phyloP scores from a whole-genome alignment of 2,113 vertebrate genomes.

The Engystomops pustulosus region DNA sequence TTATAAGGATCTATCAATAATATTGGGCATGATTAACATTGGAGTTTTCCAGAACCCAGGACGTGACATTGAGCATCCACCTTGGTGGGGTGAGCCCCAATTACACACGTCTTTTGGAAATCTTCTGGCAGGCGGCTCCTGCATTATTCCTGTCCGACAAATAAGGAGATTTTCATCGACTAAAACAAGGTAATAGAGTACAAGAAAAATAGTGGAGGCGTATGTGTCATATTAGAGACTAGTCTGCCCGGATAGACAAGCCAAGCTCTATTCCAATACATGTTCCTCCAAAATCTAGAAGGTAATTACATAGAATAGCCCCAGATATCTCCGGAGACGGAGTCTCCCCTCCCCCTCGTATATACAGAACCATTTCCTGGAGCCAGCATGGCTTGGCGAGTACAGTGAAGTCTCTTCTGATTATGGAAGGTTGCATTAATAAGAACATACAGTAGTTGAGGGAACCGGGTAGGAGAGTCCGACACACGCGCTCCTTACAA shows the following conservation, averaged over 20 bases:
- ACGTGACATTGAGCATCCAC: neutral
- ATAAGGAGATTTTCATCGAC: neutral
- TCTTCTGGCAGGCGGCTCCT: neutral
- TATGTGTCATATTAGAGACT: neutral
- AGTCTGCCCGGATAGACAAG: neutral
- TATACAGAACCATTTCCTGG: slow-evolving; percentile 58
- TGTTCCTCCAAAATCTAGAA: slow-evolving; percentile 34
- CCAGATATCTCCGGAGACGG: slow-evolving; percentile 36
- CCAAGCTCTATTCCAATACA: neutral
- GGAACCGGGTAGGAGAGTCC: slow-evolving; percentile 45
- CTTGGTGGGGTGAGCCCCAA: neutral
- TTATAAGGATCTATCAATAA: no score
- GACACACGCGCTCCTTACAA: slow-evolving; percentile 35
- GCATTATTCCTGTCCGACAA: neutral
- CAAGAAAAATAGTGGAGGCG: neutral
- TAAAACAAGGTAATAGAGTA: neutral
- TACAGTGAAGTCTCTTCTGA: slow-evolving; percentile 58
- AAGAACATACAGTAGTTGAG: slow-evolving; percentile 56
- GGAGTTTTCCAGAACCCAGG: no score
- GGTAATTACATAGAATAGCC: slow-evolving; percentile 41
- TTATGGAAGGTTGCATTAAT: slow-evolving; percentile 55
- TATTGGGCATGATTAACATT: no score
- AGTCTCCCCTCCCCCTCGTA: slow-evolving; percentile 45
- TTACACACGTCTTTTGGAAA: neutral
- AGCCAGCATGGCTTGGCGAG: slow-evolving; percentile 54